These are phyloP conservation scores for Ischnura elegans DNA, from an alignment of 2,888 invertebrate species.

Conservation along the genomic window DNA sequence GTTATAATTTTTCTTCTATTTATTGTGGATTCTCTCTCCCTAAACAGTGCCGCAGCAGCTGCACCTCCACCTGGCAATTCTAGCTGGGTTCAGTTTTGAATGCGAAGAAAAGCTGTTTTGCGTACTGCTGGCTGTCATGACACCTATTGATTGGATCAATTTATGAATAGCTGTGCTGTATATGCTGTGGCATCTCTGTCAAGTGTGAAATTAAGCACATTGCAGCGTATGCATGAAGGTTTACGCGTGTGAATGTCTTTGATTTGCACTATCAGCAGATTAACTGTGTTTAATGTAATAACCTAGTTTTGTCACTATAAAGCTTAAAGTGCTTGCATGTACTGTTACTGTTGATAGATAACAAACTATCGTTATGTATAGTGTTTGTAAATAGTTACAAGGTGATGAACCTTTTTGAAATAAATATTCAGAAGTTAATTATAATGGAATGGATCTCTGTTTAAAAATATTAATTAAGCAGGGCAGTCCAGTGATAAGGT, in stretches of 20 bases:
- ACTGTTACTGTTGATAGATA: constrained; percentile 66
- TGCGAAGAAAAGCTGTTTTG: neutral
- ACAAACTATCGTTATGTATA: constrained; percentile 30
- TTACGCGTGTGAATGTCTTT: constrained; percentile 40
- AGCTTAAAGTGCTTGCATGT: constrained; percentile 61
- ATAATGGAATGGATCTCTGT: constrained; percentile 66
- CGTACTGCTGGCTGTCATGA: constrained; percentile 58
- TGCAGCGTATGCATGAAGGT: constrained; percentile 45
- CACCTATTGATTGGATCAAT: constrained; percentile 53
- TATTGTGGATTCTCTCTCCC: neutral
- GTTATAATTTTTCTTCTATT: too few species aligned
- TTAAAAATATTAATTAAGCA: constrained; percentile 48
- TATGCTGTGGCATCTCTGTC: constrained; percentile 43
- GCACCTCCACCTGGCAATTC: constrained; percentile 70
- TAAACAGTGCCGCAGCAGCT: constrained; percentile 66
- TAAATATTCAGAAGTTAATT: constrained; percentile 56
- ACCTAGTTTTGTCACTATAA: constrained; percentile 44
- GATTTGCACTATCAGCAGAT: constrained; percentile 57
- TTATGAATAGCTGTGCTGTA: constrained; percentile 59
- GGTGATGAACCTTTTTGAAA: constrained; percentile 58
- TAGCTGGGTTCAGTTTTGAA: constrained; percentile 74
- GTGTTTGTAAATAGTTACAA: constrained; percentile 34
- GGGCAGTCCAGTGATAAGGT: constrained; percentile 45
- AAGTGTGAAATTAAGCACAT: constrained; percentile 57
- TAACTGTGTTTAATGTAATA: constrained; percentile 48